Evolutionary conservation across 2,888 invertebrate genomes (phyloP).

Genomic region (Epiblema foenella): DNA sequence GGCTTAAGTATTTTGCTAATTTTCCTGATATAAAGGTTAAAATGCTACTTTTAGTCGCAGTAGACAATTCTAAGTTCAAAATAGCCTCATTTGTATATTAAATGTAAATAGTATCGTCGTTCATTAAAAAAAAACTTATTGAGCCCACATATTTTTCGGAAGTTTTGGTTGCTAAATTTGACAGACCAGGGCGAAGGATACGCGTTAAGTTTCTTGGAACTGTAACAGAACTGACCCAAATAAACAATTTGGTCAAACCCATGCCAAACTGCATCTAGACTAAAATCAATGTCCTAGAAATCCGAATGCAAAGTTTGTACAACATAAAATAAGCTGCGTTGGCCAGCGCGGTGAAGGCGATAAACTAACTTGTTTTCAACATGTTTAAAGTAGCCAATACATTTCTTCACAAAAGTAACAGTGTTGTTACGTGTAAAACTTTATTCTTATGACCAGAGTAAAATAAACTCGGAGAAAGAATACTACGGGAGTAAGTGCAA

Average conservation of each 20-base stretch:
- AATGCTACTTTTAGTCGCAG: too few relatives aligned
- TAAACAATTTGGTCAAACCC: background rate
- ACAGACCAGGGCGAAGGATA: too few relatives aligned
- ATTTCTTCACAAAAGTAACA: constrained; percentile 26
- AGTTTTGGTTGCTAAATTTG: too few relatives aligned
- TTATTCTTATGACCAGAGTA: constrained; percentile 32
- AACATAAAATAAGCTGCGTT: background rate
- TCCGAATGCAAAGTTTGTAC: constrained; percentile 13
- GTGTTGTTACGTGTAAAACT: constrained; percentile 36
- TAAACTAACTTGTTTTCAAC: constrained; percentile 15
- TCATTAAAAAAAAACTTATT: too few relatives aligned
- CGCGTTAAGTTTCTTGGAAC: too few relatives aligned
- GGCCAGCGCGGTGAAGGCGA: constrained; percentile 7
- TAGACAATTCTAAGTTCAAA: too few relatives aligned
- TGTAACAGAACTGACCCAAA: background rate
- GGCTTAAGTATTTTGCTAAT: too few relatives aligned
- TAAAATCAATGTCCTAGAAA: constrained; percentile 15
- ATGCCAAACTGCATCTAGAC: background rate
- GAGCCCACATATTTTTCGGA: too few relatives aligned
- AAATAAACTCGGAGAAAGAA: constrained; percentile 35
- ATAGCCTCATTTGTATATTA: too few relatives aligned
- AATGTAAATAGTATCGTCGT: too few relatives aligned
- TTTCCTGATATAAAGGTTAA: too few relatives aligned
- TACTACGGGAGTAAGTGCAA: constrained; percentile 12
- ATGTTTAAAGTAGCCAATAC: constrained; percentile 20